Percentiles rank a stretch among this genome's conserved stretches.
These are phyloP conservation scores for Chaetorhynchus papuensis DNA, from an alignment of 2,113 vertebrate genomes.

Conservation along the genomic window DNA sequence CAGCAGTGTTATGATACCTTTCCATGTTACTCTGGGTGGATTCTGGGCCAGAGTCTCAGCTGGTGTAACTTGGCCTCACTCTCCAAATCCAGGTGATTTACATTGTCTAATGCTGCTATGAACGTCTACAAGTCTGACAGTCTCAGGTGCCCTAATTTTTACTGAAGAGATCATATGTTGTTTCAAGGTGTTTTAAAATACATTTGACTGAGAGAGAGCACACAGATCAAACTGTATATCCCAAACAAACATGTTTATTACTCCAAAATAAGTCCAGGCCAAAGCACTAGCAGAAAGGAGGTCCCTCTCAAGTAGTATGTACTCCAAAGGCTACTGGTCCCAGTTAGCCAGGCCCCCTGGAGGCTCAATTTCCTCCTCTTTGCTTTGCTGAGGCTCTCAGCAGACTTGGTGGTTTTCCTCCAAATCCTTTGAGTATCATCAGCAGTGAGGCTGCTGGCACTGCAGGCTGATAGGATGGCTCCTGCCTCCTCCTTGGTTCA, in stretches of 20 bases:
- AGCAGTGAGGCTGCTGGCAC: accelerated
- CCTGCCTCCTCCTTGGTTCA: not conserved
- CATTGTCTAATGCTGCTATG: not conserved
- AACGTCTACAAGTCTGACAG: not conserved
- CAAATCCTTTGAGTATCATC: not conserved
- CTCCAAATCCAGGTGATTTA: not conserved
- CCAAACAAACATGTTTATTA: not conserved
- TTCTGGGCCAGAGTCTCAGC: not conserved
- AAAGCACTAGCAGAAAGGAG: not conserved
- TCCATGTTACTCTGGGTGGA: not conserved
- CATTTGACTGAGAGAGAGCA: not conserved
- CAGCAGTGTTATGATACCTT: not conserved
- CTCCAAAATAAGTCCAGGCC: not conserved
- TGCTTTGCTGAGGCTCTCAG: not conserved
- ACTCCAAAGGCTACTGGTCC: not conserved
- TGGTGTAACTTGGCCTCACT: not conserved
- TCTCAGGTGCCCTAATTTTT: not conserved
- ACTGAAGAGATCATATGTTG: not conserved
- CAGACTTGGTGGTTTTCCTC: not conserved
- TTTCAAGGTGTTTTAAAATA: not conserved
- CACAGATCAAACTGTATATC: not conserved
- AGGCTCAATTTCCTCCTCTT: not conserved
- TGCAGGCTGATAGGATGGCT: not conserved
- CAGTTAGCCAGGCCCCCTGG: not conserved
- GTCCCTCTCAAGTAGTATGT: not conserved